Evolutionary conservation across 2,113 vertebrate genomes (phyloP).

Genomic region (Orthonyx spaldingii): DNA sequence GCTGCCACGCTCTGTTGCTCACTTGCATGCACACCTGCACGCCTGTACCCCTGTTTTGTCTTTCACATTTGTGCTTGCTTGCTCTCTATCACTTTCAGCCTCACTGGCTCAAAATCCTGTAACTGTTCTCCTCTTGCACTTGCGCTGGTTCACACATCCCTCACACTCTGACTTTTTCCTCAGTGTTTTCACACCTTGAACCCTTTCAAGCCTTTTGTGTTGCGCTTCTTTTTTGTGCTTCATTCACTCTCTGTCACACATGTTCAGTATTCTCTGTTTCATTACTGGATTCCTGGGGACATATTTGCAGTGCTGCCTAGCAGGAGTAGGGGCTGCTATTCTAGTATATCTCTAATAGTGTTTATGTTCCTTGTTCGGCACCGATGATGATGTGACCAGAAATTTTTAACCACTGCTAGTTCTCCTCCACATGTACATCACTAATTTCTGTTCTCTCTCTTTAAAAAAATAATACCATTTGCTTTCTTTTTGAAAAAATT

Average conservation of each 20-base stretch:
- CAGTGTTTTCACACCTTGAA: neutral
- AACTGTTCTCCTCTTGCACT: neutral
- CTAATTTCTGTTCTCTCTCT: neutral
- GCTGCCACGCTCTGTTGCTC: neutral
- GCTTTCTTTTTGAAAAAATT: neutral
- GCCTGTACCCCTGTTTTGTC: neutral
- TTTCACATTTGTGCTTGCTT: neutral
- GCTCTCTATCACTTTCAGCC: neutral
- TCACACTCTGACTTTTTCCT: neutral
- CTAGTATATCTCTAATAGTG: neutral
- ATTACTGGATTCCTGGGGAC: neutral
- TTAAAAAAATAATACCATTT: neutral
- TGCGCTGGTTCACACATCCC: neutral
- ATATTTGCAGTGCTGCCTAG: neutral
- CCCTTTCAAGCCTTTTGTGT: neutral
- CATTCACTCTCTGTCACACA: neutral
- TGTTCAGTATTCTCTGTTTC: conserved; percentile 23
- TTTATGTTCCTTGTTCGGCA: neutral
- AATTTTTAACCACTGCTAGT: neutral
- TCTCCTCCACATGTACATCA: neutral
- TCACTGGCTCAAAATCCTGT: neutral
- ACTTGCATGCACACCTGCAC: neutral
- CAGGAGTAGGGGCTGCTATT: neutral
- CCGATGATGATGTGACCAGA: neutral
- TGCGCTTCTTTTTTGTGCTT: neutral